These are phyloP conservation scores for Garra rufa DNA, from an alignment of 2,113 vertebrate genomes.

Conservation along the genomic window DNA sequence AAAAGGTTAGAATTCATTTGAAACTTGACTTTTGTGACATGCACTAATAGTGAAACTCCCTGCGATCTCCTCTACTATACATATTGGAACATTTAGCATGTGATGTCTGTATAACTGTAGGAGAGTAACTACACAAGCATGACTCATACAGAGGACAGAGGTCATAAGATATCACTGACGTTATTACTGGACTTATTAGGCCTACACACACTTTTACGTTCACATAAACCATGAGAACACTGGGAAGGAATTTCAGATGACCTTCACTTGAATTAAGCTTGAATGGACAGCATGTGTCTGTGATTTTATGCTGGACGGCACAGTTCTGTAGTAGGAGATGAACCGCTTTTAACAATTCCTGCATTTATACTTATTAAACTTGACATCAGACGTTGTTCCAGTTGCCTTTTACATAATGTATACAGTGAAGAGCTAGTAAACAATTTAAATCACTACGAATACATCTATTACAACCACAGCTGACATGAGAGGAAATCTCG, in stretches of 20 bases:
- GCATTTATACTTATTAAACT: not conserved
- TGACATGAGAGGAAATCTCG: not conserved
- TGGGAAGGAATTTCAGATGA: not conserved
- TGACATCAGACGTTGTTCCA: not conserved
- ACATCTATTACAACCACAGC: too few species aligned
- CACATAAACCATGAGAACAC: not conserved
- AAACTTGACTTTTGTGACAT: too few species aligned
- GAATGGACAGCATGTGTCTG: not conserved
- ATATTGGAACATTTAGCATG: not conserved
- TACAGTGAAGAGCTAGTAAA: not conserved
- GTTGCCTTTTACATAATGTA: not conserved
- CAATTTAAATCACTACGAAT: not conserved
- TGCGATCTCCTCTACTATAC: not conserved
- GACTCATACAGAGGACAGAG: not conserved
- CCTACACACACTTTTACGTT: not conserved
- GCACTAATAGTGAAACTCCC: too few species aligned
- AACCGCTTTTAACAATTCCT: not conserved
- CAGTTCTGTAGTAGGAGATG: not conserved
- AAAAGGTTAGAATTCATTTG: too few species aligned
- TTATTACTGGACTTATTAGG: not conserved
- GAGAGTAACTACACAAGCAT: not conserved
- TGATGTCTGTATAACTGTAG: not conserved
- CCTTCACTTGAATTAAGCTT: conserved; percentile 30
- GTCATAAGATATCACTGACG: not conserved
- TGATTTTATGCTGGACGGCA: not conserved